A percentile compares a stretch with the other conserved stretches of the same genome.
Conservation (phyloP, 1,140 invertebrate species). For the Diorhabda sublineata region DNA sequence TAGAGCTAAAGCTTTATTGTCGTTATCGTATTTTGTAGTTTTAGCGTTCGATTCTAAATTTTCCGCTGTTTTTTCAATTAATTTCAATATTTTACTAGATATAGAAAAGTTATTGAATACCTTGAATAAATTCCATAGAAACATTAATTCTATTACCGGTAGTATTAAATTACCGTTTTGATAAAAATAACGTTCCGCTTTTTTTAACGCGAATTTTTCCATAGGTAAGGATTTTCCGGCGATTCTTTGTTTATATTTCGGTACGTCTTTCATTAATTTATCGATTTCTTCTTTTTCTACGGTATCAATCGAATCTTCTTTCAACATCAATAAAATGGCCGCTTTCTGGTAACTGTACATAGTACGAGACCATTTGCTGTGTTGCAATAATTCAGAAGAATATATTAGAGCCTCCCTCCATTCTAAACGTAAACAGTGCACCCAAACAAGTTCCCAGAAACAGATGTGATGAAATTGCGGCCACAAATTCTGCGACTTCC, state of each 20-base stretch:
- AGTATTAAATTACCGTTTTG: slow-evolving; percentile 72
- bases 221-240: slow-evolving; percentile 94
- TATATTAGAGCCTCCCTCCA: slow-evolving; percentile 72
- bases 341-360: slow-evolving; percentile 90
- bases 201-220: slow-evolving; percentile 91
- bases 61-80: slow-evolving; percentile 64
- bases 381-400: slow-evolving; percentile 65
- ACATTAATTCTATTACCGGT: slow-evolving; percentile 84
- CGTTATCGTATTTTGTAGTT: slow-evolving; percentile 60
- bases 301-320: slow-evolving; percentile 51
- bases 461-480: slow-evolving; percentile 92
- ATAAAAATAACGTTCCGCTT: slow-evolving; percentile 71
- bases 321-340: slow-evolving; percentile 71
- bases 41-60: slow-evolving; percentile 36
- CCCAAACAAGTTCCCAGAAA: slow-evolving; percentile 95
- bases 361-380: slow-evolving; percentile 88
- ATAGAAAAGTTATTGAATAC: slow-evolving; percentile 64
- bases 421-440: slow-evolving; percentile 59
- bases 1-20: slow-evolving; percentile 74
- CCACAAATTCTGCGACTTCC: slow-evolving; percentile 83
- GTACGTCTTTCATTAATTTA: slow-evolving; percentile 65
- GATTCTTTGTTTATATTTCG: slow-evolving; percentile 80
- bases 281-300: slow-evolving; percentile 52
- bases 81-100: slow-evolving; percentile 65
- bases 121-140: slow-evolving; percentile 91